These are phyloP conservation scores for Dynastes tityus DNA, from an alignment of 2,888 invertebrate species.

Conservation along the genomic window DNA sequence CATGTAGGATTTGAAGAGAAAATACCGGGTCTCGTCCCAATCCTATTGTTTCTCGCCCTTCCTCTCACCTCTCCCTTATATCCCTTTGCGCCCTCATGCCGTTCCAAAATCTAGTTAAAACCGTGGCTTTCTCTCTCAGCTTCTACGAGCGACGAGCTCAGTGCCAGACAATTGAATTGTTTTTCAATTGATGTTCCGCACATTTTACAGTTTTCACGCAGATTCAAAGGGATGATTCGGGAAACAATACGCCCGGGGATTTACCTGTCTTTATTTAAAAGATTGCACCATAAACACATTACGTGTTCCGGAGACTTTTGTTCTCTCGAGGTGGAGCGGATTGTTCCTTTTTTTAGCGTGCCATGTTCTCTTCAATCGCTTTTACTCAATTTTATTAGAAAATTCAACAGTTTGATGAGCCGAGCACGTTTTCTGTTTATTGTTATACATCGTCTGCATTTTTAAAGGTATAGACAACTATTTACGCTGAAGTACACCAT, in stretches of 20 bases:
- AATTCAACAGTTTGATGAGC: conserved; percentile 35
- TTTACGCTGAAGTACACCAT: not conserved
- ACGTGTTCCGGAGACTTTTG: conserved; percentile 49
- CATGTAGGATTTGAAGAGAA: conserved; percentile 13
- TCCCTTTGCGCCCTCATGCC: conserved; percentile 12
- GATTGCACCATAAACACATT: conserved; percentile 60
- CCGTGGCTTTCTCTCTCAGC: conserved; percentile 50
- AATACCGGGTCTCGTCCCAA: not conserved
- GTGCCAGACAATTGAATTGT: conserved; percentile 57
- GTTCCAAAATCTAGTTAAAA: conserved; percentile 52
- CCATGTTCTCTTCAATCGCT: conserved; percentile 8
- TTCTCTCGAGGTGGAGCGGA: conserved; percentile 4
- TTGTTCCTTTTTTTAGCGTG: not conserved
- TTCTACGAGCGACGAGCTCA: conserved; percentile 47
- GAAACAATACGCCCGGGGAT: conserved; percentile 58
- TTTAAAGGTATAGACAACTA: not conserved
- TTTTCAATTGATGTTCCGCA: conserved; percentile 59
- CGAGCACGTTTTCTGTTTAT: conserved; percentile 12
- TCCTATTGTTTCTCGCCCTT: not conserved
- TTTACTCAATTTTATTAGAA: conserved; percentile 27
- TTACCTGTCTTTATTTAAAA: conserved; percentile 60
- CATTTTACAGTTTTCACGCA: conserved; percentile 58
- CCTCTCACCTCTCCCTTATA: not conserved
- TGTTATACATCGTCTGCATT: conserved; percentile 10
- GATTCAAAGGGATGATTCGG: conserved; percentile 57